Base-by-base conservation (phyloP, 2,113 vertebrate species). In the Nycticryphes semicollaris region DNA sequence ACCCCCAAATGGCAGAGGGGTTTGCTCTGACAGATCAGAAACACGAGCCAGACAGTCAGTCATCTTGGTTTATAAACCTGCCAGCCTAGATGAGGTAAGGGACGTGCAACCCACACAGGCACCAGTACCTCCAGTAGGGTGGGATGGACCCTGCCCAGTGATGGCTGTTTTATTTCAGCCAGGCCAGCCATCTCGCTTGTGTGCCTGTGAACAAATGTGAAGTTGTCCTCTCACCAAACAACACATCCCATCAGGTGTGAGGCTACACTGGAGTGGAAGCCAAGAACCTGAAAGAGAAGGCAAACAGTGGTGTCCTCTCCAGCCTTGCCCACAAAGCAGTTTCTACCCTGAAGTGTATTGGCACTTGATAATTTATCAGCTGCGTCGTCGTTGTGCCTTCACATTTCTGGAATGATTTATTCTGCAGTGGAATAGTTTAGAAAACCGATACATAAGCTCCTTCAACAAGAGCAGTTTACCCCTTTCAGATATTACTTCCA, bases 401-500 rank as follows among this genome's bases (percentile, higher is more conserved):
- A 1, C 48, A 45, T 57, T 93, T 84, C 91, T 80, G 67, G 57
- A 60, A 76, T 78, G 47, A 81, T 84, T 93, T 81, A 70, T 63
- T 66, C 66, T 56, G 37, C 72, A 81, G 43, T 64, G 31, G 51
- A 78, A 84, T 18, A 60, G 30, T 79, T 92, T 51, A 53, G 64
- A 50, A 86, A 90, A 66, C 23, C 54, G 30, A 92, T 48, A 35
- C 1, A 73, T 53, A 64, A 90, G 80, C 28, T 78, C 60, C 69
- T 66, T 15, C 24, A 75, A 75, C n/a, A 68, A 89, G 74, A 57
- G 45, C 57, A 62, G 47, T 81, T 93, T 70, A 70, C 48, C 35
- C 68, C 30, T 92, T 59, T 84, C 69, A 84, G 80, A 60, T 75
- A 87, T 81, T 84, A 84, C 57, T 93, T 84, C 89, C 86, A 93